Base-by-base conservation (phyloP, 2,888 invertebrate genomes). In the Siphonodentalium dalli region DNA sequence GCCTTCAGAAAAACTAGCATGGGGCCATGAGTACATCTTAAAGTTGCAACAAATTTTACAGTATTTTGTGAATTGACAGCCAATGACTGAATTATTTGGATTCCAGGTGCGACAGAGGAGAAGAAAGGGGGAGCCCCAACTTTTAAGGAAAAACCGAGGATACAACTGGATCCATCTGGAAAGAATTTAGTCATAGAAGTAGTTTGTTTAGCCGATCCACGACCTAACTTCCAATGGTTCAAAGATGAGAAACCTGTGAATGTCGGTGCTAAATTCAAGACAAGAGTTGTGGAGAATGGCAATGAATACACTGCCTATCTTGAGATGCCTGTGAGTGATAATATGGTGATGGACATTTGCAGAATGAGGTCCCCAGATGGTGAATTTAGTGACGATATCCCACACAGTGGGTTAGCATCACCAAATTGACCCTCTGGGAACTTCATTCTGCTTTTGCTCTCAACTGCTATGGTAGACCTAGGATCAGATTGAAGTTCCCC, bases 171-270 rank as follows among this genome's bases (percentile, higher is more conserved):
- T 85, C 94, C 94, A 83, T 92, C 90, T 79, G 97, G 96, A 73
- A 95, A 96, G 69, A 88, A 96, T 75, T 95, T 98, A 75, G 91
- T 93, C 61, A 94, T 98, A 92, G 92, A 94, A 84, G 97, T 97
- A 85, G 89, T 88, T 74, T 91, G 92, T 48, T 82, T 81, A 83
- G 95, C 96, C 39, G 92, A 92, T 84, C 95, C 97, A 65, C 93
- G 92, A 84, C 96, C 97, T 42, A 89, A 88, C 71, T 91, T 96
- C 61, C 91, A 91, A 68, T 98, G 98, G 98, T 94, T 89, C 85
- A 88, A 94, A 78, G 96, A 93, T 71, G 90, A 90, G 72, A 91
- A 90, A 82, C 85, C 88, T 81, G 84, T 93, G 68, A 88, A 87
- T 83, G 89, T 90, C 82, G 90, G 90, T 75, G 89, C 88, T 79